A percentile compares a stretch with the other conserved stretches of the same genome.
These are phyloP conservation scores for Myrmophylax atrothorax DNA, from an alignment of 2,113 vertebrate species.

Conservation along the genomic window DNA sequence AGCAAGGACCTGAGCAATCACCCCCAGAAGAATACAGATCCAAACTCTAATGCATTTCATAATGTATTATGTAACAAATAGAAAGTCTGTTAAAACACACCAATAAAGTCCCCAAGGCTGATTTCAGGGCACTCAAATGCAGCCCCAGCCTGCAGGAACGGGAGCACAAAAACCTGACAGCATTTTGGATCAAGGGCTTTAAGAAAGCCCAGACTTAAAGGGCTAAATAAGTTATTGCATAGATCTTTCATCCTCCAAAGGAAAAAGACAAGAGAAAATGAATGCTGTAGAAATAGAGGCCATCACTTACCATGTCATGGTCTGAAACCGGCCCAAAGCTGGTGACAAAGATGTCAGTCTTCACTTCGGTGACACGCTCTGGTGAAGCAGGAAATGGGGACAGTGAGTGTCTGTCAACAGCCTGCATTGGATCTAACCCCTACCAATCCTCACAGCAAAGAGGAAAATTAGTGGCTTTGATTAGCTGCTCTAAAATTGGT, in stretches of 20 bases:
- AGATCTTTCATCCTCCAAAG: not conserved
- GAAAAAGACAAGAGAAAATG: slow-evolving; percentile 15
- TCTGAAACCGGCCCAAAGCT: slow-evolving; percentile 98
- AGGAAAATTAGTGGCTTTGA: slow-evolving; percentile 73
- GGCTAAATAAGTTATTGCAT: not conserved
- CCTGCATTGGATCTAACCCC: slow-evolving; percentile 78
- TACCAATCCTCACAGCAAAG: slow-evolving; percentile 73
- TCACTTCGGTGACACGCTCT: slow-evolving; percentile 99
- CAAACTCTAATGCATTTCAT: slow-evolving; percentile 14
- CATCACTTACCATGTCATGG: slow-evolving; percentile 94
- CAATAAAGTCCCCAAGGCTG: slow-evolving; percentile 19
- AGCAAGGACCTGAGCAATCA: slow-evolving; percentile 17
- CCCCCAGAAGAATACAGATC: not conserved
- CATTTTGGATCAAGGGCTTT: not conserved
- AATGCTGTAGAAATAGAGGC: not conserved
- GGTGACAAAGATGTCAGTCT: slow-evolving; percentile 99
- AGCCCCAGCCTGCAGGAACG: not conserved
- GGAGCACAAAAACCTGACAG: not conserved
- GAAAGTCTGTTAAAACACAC: slow-evolving; percentile 14
- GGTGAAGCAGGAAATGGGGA: slow-evolving; percentile 92
- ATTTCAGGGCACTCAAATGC: slow-evolving; percentile 11
- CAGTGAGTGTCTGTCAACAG: slow-evolving; percentile 84
- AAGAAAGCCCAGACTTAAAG: not conserved
- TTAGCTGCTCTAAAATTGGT: slow-evolving; percentile 73
- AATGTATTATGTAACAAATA: slow-evolving; percentile 34